Base-by-base conservation (phyloP, 2,797 vertebrate genomes). In the Gadopsis bispinosus region DNA sequence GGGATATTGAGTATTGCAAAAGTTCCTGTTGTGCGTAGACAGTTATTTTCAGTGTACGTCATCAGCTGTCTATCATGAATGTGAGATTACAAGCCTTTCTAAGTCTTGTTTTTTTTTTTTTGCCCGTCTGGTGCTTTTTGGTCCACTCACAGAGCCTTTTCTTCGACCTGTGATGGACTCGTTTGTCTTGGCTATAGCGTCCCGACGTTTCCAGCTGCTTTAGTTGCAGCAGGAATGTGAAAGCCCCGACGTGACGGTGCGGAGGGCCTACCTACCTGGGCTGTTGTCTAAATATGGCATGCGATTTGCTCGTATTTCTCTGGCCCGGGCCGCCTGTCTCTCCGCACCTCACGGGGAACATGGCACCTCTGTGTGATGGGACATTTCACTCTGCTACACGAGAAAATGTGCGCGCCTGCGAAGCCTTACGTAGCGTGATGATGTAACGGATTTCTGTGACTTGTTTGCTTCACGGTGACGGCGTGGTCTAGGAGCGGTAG, bases 1-100 rank as follows among this genome's bases (percentile, higher is more conserved):
- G 83, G 88, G 90, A 91, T 91, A 87, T 90, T 85, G 70, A 86
- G 68, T 61, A 83, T 91, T 84, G 69, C 73, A 91, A 79, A 81
- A 83, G 87, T 88, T 56, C 68, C 45, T 0, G 43, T 74, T 66
- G 51, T 33, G 17, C 69, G 60, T 19, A 70, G 48, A 4, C 22
- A 8, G 26, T 59, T 82, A 45, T 78, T 76, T 80, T 69, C 39
- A 69, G 47, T 43, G 58, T 22, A 13, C 72, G 22, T 82, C 47
- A 48, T 33, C 50, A 76, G 68, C 51, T 79, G 35, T 73, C 45
- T 56, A 71, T 47, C 73, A 43, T 53, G 68, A 61, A 58, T 19
- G 20, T 58, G 22, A 78, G 59, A 77, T 79, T 71, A 68, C 59
- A 69, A 53, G 59, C 47, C 69, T 68, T 45, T 54, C 16, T 19